Conservation (phyloP, 2,113 vertebrate genomes). For the Tonatia bakeri region DNA sequence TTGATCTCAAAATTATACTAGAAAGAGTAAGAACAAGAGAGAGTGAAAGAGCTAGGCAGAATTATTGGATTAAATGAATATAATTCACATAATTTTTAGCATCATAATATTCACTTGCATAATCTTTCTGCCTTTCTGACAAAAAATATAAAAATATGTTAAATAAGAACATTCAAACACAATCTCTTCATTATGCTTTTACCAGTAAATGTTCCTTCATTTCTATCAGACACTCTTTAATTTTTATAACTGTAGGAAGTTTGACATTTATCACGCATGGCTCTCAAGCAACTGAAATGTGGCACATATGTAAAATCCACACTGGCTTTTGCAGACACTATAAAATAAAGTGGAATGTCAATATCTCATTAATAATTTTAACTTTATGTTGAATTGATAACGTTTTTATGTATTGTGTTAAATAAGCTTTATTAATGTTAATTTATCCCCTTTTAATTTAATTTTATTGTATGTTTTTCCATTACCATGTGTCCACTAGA, state of each 20-base stretch:
- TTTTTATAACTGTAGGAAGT: neutral
- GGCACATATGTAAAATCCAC: neutral
- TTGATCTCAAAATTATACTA: neutral
- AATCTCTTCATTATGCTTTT: neutral
- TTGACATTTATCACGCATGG: neutral
- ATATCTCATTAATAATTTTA: neutral
- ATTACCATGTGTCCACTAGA: neutral
- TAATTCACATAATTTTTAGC: conserved; percentile 8
- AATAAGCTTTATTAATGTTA: neutral
- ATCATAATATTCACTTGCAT: neutral
- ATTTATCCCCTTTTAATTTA: neutral
- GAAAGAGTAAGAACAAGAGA: neutral
- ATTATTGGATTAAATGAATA: neutral
- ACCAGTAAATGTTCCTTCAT: neutral
- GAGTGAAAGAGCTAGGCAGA: neutral
- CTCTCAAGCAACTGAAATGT: neutral
- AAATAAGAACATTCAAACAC: neutral
- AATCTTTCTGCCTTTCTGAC: neutral
- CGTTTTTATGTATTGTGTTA: neutral
- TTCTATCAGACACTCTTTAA: neutral
- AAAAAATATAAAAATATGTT: neutral
- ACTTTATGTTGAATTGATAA: neutral
- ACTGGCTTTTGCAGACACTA: neutral
- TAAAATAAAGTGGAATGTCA: neutral
- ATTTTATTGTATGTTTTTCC: neutral